These are phyloP conservation scores for Eupithecia abbreviata DNA, from an alignment of 2,888 invertebrate species.

Conservation along the genomic window DNA sequence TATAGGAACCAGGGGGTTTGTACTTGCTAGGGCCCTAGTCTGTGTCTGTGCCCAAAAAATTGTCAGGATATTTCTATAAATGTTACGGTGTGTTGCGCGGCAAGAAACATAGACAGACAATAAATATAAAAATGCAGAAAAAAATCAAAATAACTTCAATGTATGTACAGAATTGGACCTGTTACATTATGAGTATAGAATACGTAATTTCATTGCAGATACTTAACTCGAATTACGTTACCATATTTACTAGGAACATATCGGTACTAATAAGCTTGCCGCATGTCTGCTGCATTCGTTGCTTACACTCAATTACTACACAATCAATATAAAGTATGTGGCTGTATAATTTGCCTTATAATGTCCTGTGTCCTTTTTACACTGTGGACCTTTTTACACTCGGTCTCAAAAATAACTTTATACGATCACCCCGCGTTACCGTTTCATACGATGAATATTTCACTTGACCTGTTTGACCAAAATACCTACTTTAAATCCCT, in stretches of 20 bases:
- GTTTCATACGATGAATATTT: constrained; percentile 23
- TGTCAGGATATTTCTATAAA: too few species aligned
- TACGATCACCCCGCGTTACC: constrained; percentile 36
- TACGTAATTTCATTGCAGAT: not conserved
- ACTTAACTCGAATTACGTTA: not conserved
- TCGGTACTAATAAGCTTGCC: not conserved
- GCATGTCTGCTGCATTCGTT: not conserved
- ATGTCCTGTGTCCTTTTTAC: constrained; percentile 54
- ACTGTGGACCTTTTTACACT: constrained; percentile 51
- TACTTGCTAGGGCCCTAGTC: too few species aligned
- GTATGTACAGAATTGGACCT: too few species aligned
- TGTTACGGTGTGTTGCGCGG: too few species aligned
- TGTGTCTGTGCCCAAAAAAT: too few species aligned
- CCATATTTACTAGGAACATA: not conserved
- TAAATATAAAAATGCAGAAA: too few species aligned
- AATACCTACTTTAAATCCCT: not conserved
- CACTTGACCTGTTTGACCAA: constrained; percentile 28
- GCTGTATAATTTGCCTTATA: not conserved
- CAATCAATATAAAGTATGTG: not conserved
- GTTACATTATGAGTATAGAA: too few species aligned
- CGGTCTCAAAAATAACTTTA: constrained; percentile 56
- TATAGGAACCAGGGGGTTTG: not conserved
- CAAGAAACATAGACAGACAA: too few species aligned
- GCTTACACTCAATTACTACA: not conserved
- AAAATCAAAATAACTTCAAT: too few species aligned